Evolutionary conservation across 2,113 vertebrate genomes (phyloP), one percentile per base, ranked within the genome.

Genomic region (Elachura formosa): DNA sequence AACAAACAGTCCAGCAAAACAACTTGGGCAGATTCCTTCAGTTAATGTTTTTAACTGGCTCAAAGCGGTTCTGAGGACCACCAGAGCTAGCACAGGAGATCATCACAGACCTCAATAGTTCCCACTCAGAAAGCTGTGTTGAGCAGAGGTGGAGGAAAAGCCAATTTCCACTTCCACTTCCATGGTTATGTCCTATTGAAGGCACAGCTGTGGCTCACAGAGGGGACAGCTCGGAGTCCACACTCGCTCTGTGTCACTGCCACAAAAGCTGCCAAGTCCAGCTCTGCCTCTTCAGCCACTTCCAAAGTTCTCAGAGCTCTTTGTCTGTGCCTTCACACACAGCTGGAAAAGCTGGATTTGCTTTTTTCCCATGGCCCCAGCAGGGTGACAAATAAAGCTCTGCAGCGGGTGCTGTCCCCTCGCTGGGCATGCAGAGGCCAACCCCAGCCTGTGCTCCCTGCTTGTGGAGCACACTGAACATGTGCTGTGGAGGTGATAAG

Each of bases 381-480:
- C 49, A 41, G 28, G 58, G 72, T 94, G 45, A 72, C 61, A 64
- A 45, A 41, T 8, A 31, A 62, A 68, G 23, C 46, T 8, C 55
- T 34, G 51, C 43, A n/a, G 67, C 0, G 1, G 38, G n/a, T 14
- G 24, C 73, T 49, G 31, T 40, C 71, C 22, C 23, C 66, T 67
- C 0, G 0, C 6, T 1, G 8, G 63, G 31, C 34, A 13, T 1
- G 12, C 26, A 8, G 55, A n/a, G 55, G 18, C 52, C 66, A 63
- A 40, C 11, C 36, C 4, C 62, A 64, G 58, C 4, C 64, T 59
- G 78, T 66, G 54, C 34, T 28, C 49, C 45, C 55, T n/a, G 3
- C n/a, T 31, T 68, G 40, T 25, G 22, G 69, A 87, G 69, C 74
- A 43, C 45, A 4, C 23, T n/a, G 67, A 80, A 76, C 49, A 5